Base-by-base conservation (phyloP, 2,888 invertebrate species). In the Phalera bucephala region DNA sequence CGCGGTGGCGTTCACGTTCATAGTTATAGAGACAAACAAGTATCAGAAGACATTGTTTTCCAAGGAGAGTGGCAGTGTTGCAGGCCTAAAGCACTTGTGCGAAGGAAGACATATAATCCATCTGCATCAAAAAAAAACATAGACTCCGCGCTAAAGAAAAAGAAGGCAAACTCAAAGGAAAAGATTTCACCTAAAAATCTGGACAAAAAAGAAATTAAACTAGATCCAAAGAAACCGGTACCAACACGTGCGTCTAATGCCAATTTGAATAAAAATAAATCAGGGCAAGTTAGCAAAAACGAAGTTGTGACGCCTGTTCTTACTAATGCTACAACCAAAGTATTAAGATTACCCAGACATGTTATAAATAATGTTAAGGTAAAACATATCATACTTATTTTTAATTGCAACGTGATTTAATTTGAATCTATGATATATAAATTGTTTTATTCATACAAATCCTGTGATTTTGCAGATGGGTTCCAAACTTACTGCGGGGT, bases 11-110 rank as follows among this genome's bases (percentile, higher is more conserved):
- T 85, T 11, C 72, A 82, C 49, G 65, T 88, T n/a, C 80, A 87
- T 39, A 86, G 86, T 52, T 88, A 75, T 37, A 82, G 61, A 55
- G 72, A 83, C 25, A 78, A 64, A 52, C 58, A 72, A 45, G 43
- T 60, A 7, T 80, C 71, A 14, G 80, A 86, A 55, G 88, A 89
- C 52, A 66, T 88, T 13, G 56, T 87, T n/a, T 89, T 68, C 47
- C 86, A 84, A 65, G 87, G 88, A 29, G 66, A 80, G 36, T 88
- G 87, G 88, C 79, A 84, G 49, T 61, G 54, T 31, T 52, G 56
- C 21, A 67, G 49, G 4, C 60, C 67, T 4, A 73, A 70, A 50
- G 11, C 41, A 19, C 11, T 53, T 17, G 29, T 38, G 8, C 69
- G 57, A 32, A 74, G 65, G 46, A 72, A 54, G 38, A 35, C 42